Evolutionary conservation across 2,113 vertebrate genomes (phyloP).

Genomic region (Anguilla rostrata): DNA sequence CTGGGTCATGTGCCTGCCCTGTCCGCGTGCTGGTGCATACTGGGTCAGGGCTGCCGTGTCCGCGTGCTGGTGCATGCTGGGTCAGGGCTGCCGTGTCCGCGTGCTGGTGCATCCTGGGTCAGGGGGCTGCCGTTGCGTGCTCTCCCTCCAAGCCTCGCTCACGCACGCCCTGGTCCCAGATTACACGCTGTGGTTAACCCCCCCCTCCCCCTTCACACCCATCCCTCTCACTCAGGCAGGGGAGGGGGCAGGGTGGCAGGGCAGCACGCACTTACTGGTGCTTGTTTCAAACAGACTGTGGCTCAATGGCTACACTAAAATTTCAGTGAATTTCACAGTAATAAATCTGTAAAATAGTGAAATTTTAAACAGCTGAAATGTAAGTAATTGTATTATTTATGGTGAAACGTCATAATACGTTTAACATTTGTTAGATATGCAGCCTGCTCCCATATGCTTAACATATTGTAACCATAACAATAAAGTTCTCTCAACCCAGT

Average conservation of each 20-base stretch:
- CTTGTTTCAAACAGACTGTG: neutral
- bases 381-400: too few relatives aligned
- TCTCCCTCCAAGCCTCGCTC: slow-evolving; percentile 1
- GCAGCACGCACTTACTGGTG: neutral
- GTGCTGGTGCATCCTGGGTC: neutral
- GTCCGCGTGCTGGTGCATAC: too few relatives aligned
- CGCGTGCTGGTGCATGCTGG: neutral
- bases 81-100: slow-evolving; percentile 4
- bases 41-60: neutral
- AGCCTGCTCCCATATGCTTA: too few relatives aligned
- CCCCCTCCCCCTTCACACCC: neutral
- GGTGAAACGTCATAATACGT: too few relatives aligned
- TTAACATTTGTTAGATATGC: too few relatives aligned
- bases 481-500: too few relatives aligned
- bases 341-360: too few relatives aligned
- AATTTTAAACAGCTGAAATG: too few relatives aligned
- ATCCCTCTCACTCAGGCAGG: neutral
- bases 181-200: neutral
- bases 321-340: too few relatives aligned
- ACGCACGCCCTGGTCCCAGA: slow-evolving; percentile 5
- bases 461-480: too few relatives aligned
- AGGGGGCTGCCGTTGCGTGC: slow-evolving; percentile 17
- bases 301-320: neutral
- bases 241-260: neutral
- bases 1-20: too few relatives aligned